Percentiles rank a stretch among this genome's conserved stretches.
These are phyloP conservation scores for Sclerodermus sp. DNA, from an alignment of 2,888 invertebrate genomes.

Conservation along the genomic window DNA sequence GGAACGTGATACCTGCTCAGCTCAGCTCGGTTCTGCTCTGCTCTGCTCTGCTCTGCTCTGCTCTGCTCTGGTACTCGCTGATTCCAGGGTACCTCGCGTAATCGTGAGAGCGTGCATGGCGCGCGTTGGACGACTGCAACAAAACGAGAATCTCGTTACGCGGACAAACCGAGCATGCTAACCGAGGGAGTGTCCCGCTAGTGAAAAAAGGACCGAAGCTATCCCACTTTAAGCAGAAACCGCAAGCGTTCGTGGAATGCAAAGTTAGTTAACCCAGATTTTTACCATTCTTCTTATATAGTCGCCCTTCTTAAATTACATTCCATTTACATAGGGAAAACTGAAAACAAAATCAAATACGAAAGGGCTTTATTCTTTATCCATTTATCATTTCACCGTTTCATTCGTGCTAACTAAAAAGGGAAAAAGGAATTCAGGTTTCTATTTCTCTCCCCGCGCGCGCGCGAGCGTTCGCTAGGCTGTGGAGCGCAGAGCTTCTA, in stretches of 20 bases:
- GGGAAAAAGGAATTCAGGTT: too few species aligned
- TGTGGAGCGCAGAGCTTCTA: too few species aligned
- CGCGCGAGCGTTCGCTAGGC: too few species aligned
- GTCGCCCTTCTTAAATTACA: slow-evolving; percentile 4
- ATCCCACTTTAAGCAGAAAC: too few species aligned
- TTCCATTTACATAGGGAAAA: slow-evolving; percentile 1
- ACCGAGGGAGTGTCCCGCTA: slow-evolving; percentile 18
- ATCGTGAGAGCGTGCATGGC: slow-evolving; percentile 21
- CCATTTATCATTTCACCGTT: too few species aligned
- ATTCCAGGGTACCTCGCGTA: slow-evolving; percentile 21
- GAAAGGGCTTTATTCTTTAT: neutral
- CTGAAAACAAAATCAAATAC: neutral
- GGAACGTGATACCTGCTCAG: too few species aligned
- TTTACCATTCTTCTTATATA: slow-evolving; percentile 10
- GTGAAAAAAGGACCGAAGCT: slow-evolving; percentile 1
- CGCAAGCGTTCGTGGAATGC: too few species aligned
- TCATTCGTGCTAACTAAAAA: too few species aligned
- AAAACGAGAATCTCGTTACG: slow-evolving; percentile 34
- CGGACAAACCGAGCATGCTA: slow-evolving; percentile 32
- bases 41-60: too few species aligned
- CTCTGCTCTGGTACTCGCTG: neutral
- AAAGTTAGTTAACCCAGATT: too few species aligned
- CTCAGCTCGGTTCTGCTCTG: too few species aligned
- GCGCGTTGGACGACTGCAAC: slow-evolving; percentile 18
- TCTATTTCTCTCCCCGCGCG: too few species aligned